Conservation (phyloP, 2,888 invertebrate species). For the Mythimna albipuncta region DNA sequence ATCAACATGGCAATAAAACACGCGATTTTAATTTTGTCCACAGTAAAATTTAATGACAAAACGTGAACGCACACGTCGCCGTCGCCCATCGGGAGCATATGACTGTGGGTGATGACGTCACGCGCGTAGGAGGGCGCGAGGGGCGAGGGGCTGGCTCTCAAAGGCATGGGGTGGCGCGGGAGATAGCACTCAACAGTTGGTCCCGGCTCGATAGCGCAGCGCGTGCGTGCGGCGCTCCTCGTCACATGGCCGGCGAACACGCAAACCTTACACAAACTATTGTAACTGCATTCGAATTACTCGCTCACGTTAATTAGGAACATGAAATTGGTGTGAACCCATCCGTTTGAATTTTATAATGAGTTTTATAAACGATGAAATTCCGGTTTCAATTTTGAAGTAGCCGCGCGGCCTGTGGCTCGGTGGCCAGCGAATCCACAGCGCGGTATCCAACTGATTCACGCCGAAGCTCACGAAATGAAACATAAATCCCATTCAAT, state of each 20-base stretch:
- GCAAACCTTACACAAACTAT: slow-evolving; percentile 58
- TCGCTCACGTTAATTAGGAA: slow-evolving; percentile 69
- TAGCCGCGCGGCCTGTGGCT: slow-evolving; percentile 32
- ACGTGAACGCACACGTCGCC: slow-evolving; percentile 66
- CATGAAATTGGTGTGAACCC: slow-evolving; percentile 70
- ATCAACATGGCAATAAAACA: slow-evolving; percentile 56
- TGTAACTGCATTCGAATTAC: slow-evolving; percentile 55
- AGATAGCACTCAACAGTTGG: slow-evolving; percentile 88
- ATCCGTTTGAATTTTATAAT: slow-evolving; percentile 66
- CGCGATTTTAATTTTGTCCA: slow-evolving; percentile 67
- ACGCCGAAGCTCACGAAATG: slow-evolving; percentile 81
- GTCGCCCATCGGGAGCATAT: slow-evolving; percentile 63
- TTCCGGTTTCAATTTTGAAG: slow-evolving; percentile 67
- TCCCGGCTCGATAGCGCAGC: slow-evolving; percentile 84
- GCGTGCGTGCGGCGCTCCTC: slow-evolving; percentile 82
- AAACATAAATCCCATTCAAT: slow-evolving; percentile 89
- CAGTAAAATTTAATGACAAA: slow-evolving; percentile 72
- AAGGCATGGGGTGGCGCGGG: slow-evolving; percentile 68
- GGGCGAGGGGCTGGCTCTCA: slow-evolving; percentile 66
- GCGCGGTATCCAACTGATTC: slow-evolving; percentile 70
- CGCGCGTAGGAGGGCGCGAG: slow-evolving; percentile 68
- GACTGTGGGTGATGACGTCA: slow-evolving; percentile 82
- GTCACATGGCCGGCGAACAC: slow-evolving; percentile 77
- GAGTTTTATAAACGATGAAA: slow-evolving; percentile 70
- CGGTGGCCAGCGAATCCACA: slow-evolving; percentile 58